Evolutionary conservation across 2,113 vertebrate species (phyloP), one percentile per base, ranked within the genome.

Genomic region (Vireo altiloquus): DNA sequence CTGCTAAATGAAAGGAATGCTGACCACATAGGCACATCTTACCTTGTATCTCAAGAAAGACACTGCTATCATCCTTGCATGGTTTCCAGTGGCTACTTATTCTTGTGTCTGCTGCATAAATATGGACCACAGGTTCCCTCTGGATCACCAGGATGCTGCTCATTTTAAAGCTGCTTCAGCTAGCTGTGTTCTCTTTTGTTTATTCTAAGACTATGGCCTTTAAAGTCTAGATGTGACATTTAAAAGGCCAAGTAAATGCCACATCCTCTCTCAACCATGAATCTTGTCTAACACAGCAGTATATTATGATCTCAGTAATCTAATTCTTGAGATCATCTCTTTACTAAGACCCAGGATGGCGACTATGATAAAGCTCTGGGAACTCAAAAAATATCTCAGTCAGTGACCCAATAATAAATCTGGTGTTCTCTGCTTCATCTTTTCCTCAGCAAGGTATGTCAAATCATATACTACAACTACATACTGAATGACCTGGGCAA

Each of bases 241-340:
- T 92, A 75, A 84, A 91, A 69, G 57, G 37, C n/a, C 53, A 33
- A 70, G 81, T 81, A 93, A 90, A 96, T 90, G 76, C n/a, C 61
- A 49, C 19, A 88, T 94, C 27, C 28, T 66, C 71, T 90, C 59
- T 86, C 10, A 4, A 52, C 68, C 53, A 90, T 68, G 60, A 90
- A 82, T 91, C 90, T 87, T 88, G 71, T 87, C 60, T 53, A 90
- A 81, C 49, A 39, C 47, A 94, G 72, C 50, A 91, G 85, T 94
- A 24, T 77, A 94, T 90, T 90, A 95, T 56, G 44, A 93, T 81
- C 76, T 89, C 69, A 11, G 28, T 90, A 80, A 95, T 93, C 65
- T 94, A 95, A 96, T 94, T 97, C 69, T 92, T 1, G 0, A 94
- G 71, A 96, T 83, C 69, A 90, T 93, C 85, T 90, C 68, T 90